Evolutionary conservation across 92 coral and sea anemone genomes (phyloP), one percentile per base, ranked within the genome.

Genomic region (Parazoanthus darwini): DNA sequence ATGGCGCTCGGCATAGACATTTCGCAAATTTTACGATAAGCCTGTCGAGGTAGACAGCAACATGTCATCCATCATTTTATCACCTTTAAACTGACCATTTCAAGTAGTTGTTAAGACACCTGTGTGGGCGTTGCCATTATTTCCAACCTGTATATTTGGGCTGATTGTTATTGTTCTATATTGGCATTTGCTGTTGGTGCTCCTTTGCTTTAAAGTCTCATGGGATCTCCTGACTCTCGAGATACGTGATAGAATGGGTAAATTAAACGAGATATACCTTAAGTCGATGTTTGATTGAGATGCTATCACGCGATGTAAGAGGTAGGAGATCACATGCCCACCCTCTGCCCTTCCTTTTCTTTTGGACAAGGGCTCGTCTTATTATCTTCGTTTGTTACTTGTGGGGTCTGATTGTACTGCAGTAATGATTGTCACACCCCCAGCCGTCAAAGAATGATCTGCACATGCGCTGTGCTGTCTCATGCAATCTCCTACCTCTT

Each of bases 311-410:
- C 13, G 68, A 51, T 65, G 44, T 23, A 25, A 63, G 89, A 87
- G 89, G 37, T 87, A 59, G 85, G 89, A 87, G 85, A 87, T 87
- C 89, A 87, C 78, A 78, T 87, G 85, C 89, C 85, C 89, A 56
- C 89, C 89, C 85, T 78, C 2, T 43, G 38, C 83, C 89, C 89
- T 86, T 75, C 83, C 89, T 46, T 76, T 76, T 79, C 65, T 63
- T 18, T 63, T 16, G 68, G 68, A 63, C n/a, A 63, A 16, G 71
- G 70, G 86, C 43, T 46, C 8, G 20, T 23, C 33, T 54, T 36
- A 70, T 51, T 1, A 81, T 3, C 54, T 50, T 81, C 25, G 22
- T 80, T 44, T 48, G 26, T 80, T 80, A 54, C 58, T 51, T 6
- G 71, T 82, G 86, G 76, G 75, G 86, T 82, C 74, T 59, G 86